Evolutionary conservation across 2,888 invertebrate genomes (phyloP), one percentile per base, ranked within the genome.

Genomic region (Neoaliturus tenellus): DNA sequence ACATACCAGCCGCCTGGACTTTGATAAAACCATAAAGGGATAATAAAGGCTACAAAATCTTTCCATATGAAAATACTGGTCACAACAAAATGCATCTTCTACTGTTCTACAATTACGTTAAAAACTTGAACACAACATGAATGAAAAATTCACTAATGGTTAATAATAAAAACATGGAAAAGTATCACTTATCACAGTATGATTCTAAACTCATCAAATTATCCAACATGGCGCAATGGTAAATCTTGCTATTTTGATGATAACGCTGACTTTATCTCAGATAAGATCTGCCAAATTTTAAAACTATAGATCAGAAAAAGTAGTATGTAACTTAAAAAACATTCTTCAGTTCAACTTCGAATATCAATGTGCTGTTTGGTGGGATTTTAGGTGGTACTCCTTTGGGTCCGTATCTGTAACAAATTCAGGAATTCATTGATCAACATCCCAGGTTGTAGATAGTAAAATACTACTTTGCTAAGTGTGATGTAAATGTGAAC

Each of bases 261-360:
- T 28, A 62, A 62, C n/a, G 31, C 17, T 31, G 62, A 31, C 31
- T 62, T 5, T 31, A 31, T 6, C n/a, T 5, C 25, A 25, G 28
- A 14, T 31, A 28, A 20, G 3, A 14, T 62, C 55, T 55, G 55
- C 23, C 23, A 55, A 55, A 14, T 23, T 17, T 10, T 69, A n/a
- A 39, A 69, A 69, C 69, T 31, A n/a, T 39, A 33, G 28, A 25
- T 20, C 14, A 20, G 23, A 39, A 25, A 48, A 80, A 17, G 35
- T 58, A 55, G 25, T 35, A 17, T 44, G 28, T 23, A 39, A 48
- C 28, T 88, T 86, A 88, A 84, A 94, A 93, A 86, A 97, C 94
- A 90, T 94, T 94, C 90, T 95, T 97, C 83, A 98, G 91, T 91
- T 98, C 98, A 51, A 98, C 95, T 88, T 98, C 98, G 90, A 98